Conservation (phyloP, 2,888 invertebrate species). For the Ornithoptera alexandrae region DNA sequence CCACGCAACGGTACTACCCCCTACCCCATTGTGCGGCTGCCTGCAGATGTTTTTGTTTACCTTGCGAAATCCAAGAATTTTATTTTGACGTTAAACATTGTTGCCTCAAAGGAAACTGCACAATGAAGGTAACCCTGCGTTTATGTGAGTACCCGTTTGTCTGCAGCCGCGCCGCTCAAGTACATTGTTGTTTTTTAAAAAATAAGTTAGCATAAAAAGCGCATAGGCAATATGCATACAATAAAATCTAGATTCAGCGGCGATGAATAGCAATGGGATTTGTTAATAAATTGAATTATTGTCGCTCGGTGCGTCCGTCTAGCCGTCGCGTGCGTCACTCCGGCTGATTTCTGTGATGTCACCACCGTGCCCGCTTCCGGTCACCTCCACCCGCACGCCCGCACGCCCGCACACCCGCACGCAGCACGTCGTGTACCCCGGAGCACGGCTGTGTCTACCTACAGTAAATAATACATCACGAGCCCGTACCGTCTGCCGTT, state of each 20-base stretch:
- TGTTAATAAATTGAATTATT: conserved; percentile 17
- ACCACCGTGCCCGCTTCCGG: conserved; percentile 36
- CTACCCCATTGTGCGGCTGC: conserved; percentile 51
- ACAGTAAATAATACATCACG: too few relatives aligned
- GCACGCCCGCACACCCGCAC: neutral
- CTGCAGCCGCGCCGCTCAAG: neutral
- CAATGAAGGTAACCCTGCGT: conserved; percentile 14
- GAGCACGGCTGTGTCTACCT: too few relatives aligned
- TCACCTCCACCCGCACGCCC: conserved; percentile 20
- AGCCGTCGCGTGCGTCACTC: conserved; percentile 35
- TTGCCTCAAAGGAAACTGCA: conserved; percentile 7
- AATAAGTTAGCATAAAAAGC: conserved; percentile 6
- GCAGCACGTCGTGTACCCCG: too few relatives aligned
- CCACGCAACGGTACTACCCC: conserved; percentile 60
- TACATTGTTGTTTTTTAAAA: neutral
- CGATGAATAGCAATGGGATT: conserved; percentile 21
- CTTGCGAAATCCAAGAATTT: conserved; percentile 42
- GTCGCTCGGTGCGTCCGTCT: conserved; percentile 23
- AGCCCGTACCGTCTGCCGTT: too few relatives aligned
- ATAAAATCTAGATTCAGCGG: conserved; percentile 25
- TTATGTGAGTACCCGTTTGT: neutral
- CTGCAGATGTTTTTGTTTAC: conserved; percentile 55
- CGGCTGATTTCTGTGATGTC: conserved; percentile 50
- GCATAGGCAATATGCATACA: conserved; percentile 26
- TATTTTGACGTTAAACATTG: conserved; percentile 23